Evolutionary conservation across 2,797 vertebrate genomes (phyloP), one percentile per base, ranked within the genome.

Genomic region (Clarias laeviceps): DNA sequence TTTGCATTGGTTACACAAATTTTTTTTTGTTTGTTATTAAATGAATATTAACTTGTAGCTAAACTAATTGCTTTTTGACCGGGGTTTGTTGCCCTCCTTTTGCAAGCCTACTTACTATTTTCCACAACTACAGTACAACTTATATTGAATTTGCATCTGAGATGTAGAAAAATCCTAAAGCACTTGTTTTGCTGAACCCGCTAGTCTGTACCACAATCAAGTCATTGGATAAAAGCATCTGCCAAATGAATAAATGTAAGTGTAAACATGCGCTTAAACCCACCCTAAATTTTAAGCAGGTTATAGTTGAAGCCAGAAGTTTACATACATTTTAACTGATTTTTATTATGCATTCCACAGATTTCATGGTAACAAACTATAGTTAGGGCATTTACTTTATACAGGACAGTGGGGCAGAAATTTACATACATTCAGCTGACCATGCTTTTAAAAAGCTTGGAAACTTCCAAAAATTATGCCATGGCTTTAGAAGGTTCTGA

Each of bases 41-140:
- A 72, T 9, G 24, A 72, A 72, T 73, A 73, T 50, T 15, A 3
- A 77, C 32, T 4, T 77, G 27, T 32, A 54, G 27, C 18, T 77
- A 0, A 3, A 57, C 18, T 32, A 27, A 57, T 22, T 57, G 74
- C 54, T 59, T 77, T 32, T 27, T 77, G 24, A 34, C 27, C 27
- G 14, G 20, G 50, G n/a, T 29, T 76, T 76, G 50, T 32, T 57
- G 29, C 54, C 12, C 29, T 59, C 29, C 17, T 77, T 34, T 76
- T 57, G 9, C 73, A 56, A 29, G 29, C 54, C 56, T 34, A 14
- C 29, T 59, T 6, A 34, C 5, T 7, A 11, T 59, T 78, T 32
- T 76, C 45, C 22, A 57, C 27, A 77, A 29, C 54, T 77, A 59
- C 74, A 78, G 15, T 77, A 59, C 73, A 78, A 37, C 11, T 20